phyloP scores from a whole-genome alignment of 2,888 invertebrate genomes.

The Sinotaia quadrata region DNA sequence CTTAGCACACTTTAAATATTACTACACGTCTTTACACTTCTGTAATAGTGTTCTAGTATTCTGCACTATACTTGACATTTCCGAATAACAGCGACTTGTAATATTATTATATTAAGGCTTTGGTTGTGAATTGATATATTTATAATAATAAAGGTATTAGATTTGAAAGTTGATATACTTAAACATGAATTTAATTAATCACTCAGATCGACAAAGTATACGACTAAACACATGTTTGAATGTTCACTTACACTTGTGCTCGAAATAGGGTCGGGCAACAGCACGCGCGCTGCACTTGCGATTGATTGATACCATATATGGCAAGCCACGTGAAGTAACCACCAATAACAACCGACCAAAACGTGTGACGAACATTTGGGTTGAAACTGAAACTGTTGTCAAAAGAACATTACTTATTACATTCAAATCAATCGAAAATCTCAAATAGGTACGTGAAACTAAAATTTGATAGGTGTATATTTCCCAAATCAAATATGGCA shows the following conservation, averaged over 20 bases:
- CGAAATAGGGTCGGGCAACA: slow-evolving; percentile 86
- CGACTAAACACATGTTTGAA: too few relatives aligned
- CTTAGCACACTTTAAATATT: too few relatives aligned
- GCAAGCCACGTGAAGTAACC: slow-evolving; percentile 94
- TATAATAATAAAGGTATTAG: background rate
- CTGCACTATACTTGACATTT: too few relatives aligned
- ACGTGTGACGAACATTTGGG: slow-evolving; percentile 88
- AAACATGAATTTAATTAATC: too few relatives aligned
- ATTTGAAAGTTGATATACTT: background rate
- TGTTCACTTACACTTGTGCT: slow-evolving; percentile 74
- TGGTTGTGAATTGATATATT: too few relatives aligned
- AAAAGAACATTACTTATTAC: too few relatives aligned
- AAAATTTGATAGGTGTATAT: background rate
- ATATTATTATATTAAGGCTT: too few relatives aligned
- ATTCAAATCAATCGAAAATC: too few relatives aligned
- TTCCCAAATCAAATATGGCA: background rate
- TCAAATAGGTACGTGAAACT: too few relatives aligned
- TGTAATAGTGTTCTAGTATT: too few relatives aligned
- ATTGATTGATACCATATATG: slow-evolving; percentile 94
- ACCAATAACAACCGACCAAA: slow-evolving; percentile 88
- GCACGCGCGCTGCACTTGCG: slow-evolving; percentile 93
- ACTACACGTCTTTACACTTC: too few relatives aligned
- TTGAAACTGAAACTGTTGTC: slow-evolving; percentile 85
- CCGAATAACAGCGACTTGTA: too few relatives aligned
- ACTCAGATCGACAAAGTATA: background rate